Base-by-base conservation (phyloP, 2,797 vertebrate species). In the Helicolenus hilgendorfi region DNA sequence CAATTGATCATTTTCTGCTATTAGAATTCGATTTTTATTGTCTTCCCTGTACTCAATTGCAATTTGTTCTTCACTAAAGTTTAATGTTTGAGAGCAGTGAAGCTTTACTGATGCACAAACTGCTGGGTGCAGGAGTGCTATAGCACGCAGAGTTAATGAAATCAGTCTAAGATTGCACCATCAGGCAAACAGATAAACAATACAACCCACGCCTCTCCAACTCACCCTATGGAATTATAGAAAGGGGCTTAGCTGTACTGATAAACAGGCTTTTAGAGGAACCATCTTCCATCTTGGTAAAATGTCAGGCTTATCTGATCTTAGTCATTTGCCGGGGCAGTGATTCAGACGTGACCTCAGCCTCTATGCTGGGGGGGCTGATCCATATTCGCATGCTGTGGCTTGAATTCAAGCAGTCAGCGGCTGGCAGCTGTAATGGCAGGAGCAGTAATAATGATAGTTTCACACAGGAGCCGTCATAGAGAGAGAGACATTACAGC, bases 281-380 rank as follows among this genome's bases (percentile, higher is more conserved):
- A 15, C n/a, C 3, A 55, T 80, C 53, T 73, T 71, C 56, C 56
- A 14, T 74, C 45, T 62, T 63, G 45, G 58, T 71, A 5, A 59
- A 87, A 58, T 84, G 81, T 74, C 82, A 58, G 49, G 76, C 59
- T 76, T 20, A 81, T 86, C 78, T 84, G 88, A 87, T 71, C 56
- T 29, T 7, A 74, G 78, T 76, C 41, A 68, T 85, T 79, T 72
- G 45, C 81, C 18, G 36, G 65, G 79, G 55, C 73, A 76, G 33
- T 62, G 85, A 87, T 29, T 92, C 84, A 89, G 84, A 80, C n/a
- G 31, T 91, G 91, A 94, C 94, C 89, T 91, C 75, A 76, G 73
- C 29, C 11, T 73, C 77, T 55, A 41, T 31, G 81, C 73, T 33
- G 49, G 27, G 33, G 45, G 31, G 58, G 24, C 15, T 79, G 87